Evolutionary conservation across 2,797 vertebrate genomes (phyloP), one percentile per base, ranked within the genome.

Genomic region (Scarus forsteni): DNA sequence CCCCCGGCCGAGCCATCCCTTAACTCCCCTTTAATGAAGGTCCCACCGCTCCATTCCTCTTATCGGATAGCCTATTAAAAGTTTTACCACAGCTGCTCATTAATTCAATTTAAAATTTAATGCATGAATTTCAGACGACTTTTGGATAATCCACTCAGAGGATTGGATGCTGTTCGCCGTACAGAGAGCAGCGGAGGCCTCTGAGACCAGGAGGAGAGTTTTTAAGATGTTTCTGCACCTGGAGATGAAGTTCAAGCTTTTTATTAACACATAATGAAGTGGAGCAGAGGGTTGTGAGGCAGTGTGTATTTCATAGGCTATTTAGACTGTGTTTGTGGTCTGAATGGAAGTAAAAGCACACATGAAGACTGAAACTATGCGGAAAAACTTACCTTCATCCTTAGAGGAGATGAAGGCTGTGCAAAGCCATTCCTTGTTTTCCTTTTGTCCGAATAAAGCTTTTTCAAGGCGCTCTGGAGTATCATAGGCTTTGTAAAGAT

Each of bases 91-190:
- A 62, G 51, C 18, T 6, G 16, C 75, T 78, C 77, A 77, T 88
- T 83, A 81, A 83, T 84, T 78, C 56, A 75, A 67, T 80, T 85
- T 73, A 73, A 86, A 86, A 73, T 87, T 73, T 52, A 74, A 86
- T 82, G 74, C 70, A 50, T 57, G 58, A 63, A 72, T 80, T 83
- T 81, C 44, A 44, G 63, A 68, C 15, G 69, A 70, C 58, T 70
- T 70, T 63, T 27, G n/a, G n/a, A 58, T 61, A 27, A 70, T 72
- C 35, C 38, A 71, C 58, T 49, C n/a, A 18, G 65, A 53, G 60
- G 40, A 60, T 11, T 19, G 43, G 62, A 64, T 42, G 60, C 74
- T 14, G 64, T 72, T 44, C 1, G 16, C 50, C 55, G 59, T 3
- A 39, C 43, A 52, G 27, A 57, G 55, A 62, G 50, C 35, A 9